phyloP scores from a whole-genome alignment of 2,113 vertebrate species.

The Morone chrysops region DNA sequence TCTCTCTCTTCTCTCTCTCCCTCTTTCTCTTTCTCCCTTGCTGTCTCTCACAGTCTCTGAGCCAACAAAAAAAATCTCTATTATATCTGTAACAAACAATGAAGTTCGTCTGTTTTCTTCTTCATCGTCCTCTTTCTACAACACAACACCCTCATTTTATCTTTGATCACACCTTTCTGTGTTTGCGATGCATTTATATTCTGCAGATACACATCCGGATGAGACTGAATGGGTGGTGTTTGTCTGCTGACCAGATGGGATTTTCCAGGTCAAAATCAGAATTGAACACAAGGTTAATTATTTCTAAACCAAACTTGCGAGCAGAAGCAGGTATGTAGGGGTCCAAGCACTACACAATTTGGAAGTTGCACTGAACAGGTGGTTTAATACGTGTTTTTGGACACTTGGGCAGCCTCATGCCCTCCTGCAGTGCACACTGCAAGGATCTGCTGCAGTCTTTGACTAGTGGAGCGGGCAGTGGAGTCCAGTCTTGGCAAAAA shows the following conservation, averaged over 20 bases:
- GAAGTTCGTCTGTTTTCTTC: background rate
- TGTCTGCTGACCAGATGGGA: background rate
- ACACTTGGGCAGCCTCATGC: background rate
- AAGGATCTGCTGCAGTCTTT: background rate
- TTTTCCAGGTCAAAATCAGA: constrained; percentile 5
- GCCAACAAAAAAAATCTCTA: constrained; percentile 40
- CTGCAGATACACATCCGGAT: background rate
- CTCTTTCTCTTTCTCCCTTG: constrained; percentile 10
- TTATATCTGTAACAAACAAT: constrained; percentile 50
- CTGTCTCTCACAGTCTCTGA: constrained; percentile 37
- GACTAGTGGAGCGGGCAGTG: too few relatives aligned
- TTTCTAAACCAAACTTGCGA: background rate
- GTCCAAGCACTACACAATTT: background rate
- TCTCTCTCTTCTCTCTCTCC: constrained; percentile 42
- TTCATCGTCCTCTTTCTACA: constrained; percentile 26
- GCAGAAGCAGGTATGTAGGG: background rate
- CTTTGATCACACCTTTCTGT: background rate
- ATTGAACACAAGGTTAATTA: background rate
- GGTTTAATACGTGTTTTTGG: background rate
- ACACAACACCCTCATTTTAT: constrained; percentile 1
- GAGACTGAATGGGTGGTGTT: background rate
- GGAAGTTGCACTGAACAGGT: background rate
- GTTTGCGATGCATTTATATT: constrained; percentile 7
- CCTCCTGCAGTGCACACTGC: background rate
- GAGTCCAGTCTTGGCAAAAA: too few relatives aligned